Percentiles rank a stretch among this genome's conserved stretches.
Evolutionary conservation across 1,140 invertebrate genomes (phyloP).

Genomic region (Drosophila hydei): DNA sequence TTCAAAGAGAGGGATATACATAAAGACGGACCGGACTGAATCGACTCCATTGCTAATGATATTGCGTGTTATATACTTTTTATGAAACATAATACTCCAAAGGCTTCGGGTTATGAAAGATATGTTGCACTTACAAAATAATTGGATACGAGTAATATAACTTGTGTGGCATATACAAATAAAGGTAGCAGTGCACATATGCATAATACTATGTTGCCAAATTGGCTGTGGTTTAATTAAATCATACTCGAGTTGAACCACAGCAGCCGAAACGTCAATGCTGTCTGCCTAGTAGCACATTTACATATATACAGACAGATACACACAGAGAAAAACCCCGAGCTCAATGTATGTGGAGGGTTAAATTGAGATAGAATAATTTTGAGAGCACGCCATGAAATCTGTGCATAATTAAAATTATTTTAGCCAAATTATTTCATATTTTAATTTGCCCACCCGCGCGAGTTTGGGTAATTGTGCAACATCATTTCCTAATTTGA

Average conservation of each 20-base stretch:
- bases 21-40: too few relatives aligned
- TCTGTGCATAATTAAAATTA: conserved; percentile 72
- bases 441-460: conserved; percentile 40
- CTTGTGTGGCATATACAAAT: background rate
- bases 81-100: background rate
- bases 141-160: conserved; percentile 14
- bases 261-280: conserved; percentile 43
- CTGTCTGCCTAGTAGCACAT: conserved; percentile 1
- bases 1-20: too few relatives aligned
- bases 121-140: conserved; percentile 6
- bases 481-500: conserved; percentile 42
- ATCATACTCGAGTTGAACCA: conserved; percentile 65
- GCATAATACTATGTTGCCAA: background rate
- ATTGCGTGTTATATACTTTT: too few relatives aligned
- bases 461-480: conserved; percentile 36
- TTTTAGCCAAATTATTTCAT: conserved; percentile 61
- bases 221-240: conserved; percentile 57
- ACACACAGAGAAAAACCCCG: background rate
- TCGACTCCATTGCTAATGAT: too few relatives aligned
- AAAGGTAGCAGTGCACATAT: conserved; percentile 2
- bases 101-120: background rate
- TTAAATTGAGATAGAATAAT: conserved; percentile 15
- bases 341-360: background rate
- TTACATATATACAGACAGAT: background rate
- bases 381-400: conserved; percentile 46